Conservation (phyloP, 2,888 invertebrate genomes). For the Tinea semifulvella region DNA sequence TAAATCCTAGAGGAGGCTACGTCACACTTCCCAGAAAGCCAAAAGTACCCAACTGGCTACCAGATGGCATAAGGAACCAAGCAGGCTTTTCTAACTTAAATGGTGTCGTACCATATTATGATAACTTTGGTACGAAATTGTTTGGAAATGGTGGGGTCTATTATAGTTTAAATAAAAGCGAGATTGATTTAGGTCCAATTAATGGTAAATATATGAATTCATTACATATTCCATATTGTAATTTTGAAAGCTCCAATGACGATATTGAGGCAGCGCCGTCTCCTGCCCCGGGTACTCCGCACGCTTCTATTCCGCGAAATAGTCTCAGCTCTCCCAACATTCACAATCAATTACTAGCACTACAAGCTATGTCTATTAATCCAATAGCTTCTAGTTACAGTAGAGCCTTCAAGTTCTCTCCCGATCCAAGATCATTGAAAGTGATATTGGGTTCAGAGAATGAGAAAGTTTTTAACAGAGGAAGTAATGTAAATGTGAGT, state of each 20-base stretch:
- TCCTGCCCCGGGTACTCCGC: slow-evolving; percentile 61
- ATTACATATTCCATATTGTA: slow-evolving; percentile 26
- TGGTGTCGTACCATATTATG: slow-evolving; percentile 71
- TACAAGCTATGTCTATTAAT: slow-evolving; percentile 45
- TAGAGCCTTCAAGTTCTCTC: slow-evolving; percentile 5
- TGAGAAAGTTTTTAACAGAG: slow-evolving; percentile 33
- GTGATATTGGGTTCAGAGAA: slow-evolving; percentile 41
- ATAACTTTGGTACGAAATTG: slow-evolving; percentile 83
- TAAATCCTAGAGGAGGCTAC: slow-evolving; percentile 77
- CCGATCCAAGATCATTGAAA: slow-evolving; percentile 41
- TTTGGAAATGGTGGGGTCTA: slow-evolving; percentile 84
- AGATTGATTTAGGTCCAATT: slow-evolving; percentile 64
- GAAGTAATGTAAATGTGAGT: slow-evolving; percentile 43
- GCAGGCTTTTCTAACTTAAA: slow-evolving; percentile 49
- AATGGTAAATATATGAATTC: slow-evolving; percentile 59
- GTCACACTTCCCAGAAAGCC: slow-evolving; percentile 88
- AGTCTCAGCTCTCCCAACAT: slow-evolving; percentile 62
- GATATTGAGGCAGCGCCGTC: slow-evolving; percentile 57
- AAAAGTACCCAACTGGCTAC: slow-evolving; percentile 74
- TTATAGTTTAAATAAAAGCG: slow-evolving; percentile 78
- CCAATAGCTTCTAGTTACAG: slow-evolving; percentile 16
- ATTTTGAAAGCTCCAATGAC: slow-evolving; percentile 37
- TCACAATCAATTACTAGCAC: slow-evolving; percentile 53
- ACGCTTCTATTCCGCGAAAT: slow-evolving; percentile 52
- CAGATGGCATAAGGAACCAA: slow-evolving; percentile 54